Percentiles rank a stretch among this genome's conserved stretches.
phyloP scores from a whole-genome alignment of 2,113 vertebrate genomes.

The Petaurus breviceps region DNA sequence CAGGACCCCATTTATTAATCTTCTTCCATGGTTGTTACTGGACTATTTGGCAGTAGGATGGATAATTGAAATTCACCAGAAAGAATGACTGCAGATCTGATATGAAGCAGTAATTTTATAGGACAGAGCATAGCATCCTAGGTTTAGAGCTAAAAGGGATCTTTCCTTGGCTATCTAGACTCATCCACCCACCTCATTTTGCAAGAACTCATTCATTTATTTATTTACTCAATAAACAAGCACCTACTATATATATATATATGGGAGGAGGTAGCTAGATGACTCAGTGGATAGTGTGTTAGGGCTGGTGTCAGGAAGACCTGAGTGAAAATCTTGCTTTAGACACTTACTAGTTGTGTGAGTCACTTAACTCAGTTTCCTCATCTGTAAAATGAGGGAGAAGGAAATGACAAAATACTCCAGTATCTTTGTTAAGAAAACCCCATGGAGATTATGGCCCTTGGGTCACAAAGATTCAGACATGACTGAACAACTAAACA shows the following conservation, averaged over 20 bases:
- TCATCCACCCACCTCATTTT: background rate
- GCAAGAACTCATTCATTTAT: background rate
- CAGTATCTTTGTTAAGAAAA: too few relatives aligned
- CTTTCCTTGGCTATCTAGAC: background rate
- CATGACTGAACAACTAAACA: too few relatives aligned
- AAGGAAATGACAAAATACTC: too few relatives aligned
- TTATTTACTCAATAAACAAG: background rate
- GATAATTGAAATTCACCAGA: conserved; percentile 34
- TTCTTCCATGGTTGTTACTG: conserved; percentile 21
- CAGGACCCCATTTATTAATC: conserved; percentile 41
- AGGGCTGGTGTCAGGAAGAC: background rate
- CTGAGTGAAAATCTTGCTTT: background rate
- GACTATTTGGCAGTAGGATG: background rate
- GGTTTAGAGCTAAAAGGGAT: background rate
- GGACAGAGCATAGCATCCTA: background rate
- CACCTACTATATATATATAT: background rate
- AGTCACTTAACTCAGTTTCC: too few relatives aligned
- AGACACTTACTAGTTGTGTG: too few relatives aligned
- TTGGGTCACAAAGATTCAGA: too few relatives aligned
- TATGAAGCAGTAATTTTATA: background rate
- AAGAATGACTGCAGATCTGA: background rate
- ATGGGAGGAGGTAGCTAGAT: background rate
- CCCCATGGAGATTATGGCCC: too few relatives aligned
- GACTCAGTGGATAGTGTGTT: background rate
- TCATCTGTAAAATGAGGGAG: too few relatives aligned